A percentile compares a stretch with the other conserved stretches of the same genome.
Evolutionary conservation across 2,797 vertebrate species (phyloP).

Genomic region (Margarornis squamiger): DNA sequence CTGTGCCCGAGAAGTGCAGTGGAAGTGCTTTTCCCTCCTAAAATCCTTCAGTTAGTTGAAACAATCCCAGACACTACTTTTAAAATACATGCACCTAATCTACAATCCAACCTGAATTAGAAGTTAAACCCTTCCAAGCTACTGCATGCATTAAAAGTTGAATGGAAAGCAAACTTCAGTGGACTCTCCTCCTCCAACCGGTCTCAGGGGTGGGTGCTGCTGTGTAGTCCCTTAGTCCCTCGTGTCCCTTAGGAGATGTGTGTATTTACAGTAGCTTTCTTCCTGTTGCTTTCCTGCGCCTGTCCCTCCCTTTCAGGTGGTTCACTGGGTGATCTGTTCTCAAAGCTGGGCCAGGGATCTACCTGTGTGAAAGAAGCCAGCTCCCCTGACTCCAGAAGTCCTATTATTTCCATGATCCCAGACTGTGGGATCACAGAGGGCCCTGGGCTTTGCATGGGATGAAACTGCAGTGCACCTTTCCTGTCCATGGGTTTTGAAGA

Average conservation of each 20-base stretch:
- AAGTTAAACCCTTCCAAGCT: neutral
- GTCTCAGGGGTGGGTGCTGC: neutral
- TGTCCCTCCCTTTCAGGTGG: neutral
- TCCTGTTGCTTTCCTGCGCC: neutral
- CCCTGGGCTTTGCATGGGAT: neutral
- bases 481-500: neutral
- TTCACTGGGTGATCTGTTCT: neutral
- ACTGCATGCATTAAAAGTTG: neutral
- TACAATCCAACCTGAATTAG: neutral
- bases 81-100: neutral
- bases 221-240: neutral
- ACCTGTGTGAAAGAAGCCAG: accelerated
- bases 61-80: neutral
- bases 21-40: neutral
- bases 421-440: neutral
- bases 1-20: neutral
- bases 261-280: neutral
- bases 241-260: accelerated
- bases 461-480: neutral
- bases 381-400: neutral
- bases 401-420: neutral
- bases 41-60: neutral
- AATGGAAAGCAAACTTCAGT: neutral
- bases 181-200: neutral
- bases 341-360: neutral